Base-by-base conservation (phyloP, 2,797 vertebrate genomes). In the Strix occidentalis region DNA sequence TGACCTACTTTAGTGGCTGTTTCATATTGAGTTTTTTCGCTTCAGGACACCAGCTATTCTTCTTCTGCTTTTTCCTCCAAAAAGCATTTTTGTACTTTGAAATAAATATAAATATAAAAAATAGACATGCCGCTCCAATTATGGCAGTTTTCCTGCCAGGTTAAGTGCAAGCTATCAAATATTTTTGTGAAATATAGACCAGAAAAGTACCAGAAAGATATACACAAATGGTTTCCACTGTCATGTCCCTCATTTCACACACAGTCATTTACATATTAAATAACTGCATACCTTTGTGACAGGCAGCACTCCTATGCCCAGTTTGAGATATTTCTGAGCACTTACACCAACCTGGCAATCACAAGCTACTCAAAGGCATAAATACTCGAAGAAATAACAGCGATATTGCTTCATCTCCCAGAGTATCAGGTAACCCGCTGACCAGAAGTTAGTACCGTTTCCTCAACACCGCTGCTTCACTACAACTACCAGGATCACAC, bases 1-100 rank as follows among this genome's bases (percentile, higher is more conserved):
- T 85, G 82, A 96, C 87, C 87, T 91, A 74, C 60, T 89, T 95
- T 18, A 51, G 24, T 5, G 43, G 7, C 60, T 89, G 63, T 23
- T 87, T 80, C 21, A 8, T n/a, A 68, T 9, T 31, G 56, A 88
- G 41, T 84, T 33, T 87, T 41, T 46, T 33, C 41, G 35, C 20
- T 61, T 82, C 48, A 51, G 60, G 37, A 80, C 35, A 33, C 17
- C 48, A 39, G 15, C 33, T 61, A 54, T 79, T 78, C 25, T 68
- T 53, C 18, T 77, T 17, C 37, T 33, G 8, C 24, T 35, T 69
- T 82, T 57, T 75, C 57, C 33, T 21, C 70, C 39, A n/a, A 57
- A 80, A 84, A 39, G 10, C 39, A 19, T 51, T 69, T 76, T 69
- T 61, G 28, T 31, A 43, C 48, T 77, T 61, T 5, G 48, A 91